These are phyloP conservation scores for Lepidurus couesii DNA, from an alignment of 1,140 invertebrate genomes.

Conservation along the genomic window DNA sequence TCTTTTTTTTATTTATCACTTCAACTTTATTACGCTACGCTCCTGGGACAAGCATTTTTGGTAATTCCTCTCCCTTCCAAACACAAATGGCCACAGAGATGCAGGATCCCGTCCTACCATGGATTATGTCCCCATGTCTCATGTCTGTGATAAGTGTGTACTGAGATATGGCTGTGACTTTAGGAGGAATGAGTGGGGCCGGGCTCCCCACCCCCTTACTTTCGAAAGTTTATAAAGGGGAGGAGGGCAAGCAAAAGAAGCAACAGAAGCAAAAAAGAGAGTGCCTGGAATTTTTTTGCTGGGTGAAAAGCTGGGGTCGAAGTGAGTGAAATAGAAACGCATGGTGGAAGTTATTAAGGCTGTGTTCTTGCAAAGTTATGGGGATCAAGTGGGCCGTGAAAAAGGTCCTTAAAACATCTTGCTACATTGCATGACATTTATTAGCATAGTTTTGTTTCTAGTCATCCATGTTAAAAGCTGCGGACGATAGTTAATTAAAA, in stretches of 20 bases:
- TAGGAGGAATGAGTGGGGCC: neutral
- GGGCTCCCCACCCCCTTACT: neutral
- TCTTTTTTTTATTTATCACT: neutral
- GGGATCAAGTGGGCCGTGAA: neutral
- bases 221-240: neutral
- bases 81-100: constrained; percentile 13
- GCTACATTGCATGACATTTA: constrained; percentile 22
- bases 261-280: neutral
- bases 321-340: neutral
- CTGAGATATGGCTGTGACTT: constrained; percentile 11
- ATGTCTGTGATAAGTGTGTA: constrained; percentile 15
- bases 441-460: constrained; percentile 22
- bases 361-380: neutral
- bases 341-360: neutral
- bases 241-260: neutral
- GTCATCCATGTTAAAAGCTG: constrained; percentile 18
- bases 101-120: constrained; percentile 20
- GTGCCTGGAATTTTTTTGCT: neutral
- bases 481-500: neutral
- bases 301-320: neutral
- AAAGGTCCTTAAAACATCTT: neutral
- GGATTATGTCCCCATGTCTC: constrained; percentile 17
- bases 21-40: neutral
- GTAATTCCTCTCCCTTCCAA: constrained; percentile 6
- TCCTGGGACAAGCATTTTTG: constrained; percentile 2